Percentiles rank a stretch among this genome's conserved stretches.
Conservation (phyloP, 2,888 invertebrate genomes). For the Pseudococcus viburni region DNA sequence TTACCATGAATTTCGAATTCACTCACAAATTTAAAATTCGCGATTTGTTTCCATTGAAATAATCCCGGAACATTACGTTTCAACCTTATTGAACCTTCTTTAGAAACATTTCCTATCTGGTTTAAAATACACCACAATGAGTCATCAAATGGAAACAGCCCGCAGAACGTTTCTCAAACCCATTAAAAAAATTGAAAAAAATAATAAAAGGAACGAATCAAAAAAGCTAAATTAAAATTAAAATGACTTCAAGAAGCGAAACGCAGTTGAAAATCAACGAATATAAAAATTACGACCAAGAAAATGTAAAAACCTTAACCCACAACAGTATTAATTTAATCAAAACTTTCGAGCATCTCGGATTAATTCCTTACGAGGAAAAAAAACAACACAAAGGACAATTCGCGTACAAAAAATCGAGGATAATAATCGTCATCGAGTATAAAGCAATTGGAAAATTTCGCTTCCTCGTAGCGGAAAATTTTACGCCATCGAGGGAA, state of each 20-base stretch:
- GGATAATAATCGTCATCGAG: not conserved
- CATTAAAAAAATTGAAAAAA: slow-evolving; percentile 1
- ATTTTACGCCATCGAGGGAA: not conserved
- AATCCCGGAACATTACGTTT: too few relatives aligned
- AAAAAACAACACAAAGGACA: not conserved
- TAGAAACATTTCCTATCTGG: not conserved
- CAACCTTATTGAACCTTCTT: not conserved
- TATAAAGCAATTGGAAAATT: not conserved
- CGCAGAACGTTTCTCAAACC: not conserved
- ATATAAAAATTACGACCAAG: not conserved
- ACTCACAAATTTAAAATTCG: too few relatives aligned
- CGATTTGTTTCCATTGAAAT: too few relatives aligned
- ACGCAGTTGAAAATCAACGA: not conserved
- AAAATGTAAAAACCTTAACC: not conserved
- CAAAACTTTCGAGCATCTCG: not conserved
- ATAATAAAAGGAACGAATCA: not conserved
- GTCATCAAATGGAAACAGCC: not conserved
- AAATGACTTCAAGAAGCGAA: not conserved
- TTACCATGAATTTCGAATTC: too few relatives aligned
- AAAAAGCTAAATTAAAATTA: not conserved
- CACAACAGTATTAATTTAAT: slow-evolving; percentile 11
- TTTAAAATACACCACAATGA: not conserved
- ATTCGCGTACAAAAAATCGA: not conserved
- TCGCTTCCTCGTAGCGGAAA: not conserved
- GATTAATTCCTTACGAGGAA: not conserved